Evolutionary conservation across 53 echinoderm and acorn worm species (phyloP).

Genomic region (Arbacia lixula): DNA sequence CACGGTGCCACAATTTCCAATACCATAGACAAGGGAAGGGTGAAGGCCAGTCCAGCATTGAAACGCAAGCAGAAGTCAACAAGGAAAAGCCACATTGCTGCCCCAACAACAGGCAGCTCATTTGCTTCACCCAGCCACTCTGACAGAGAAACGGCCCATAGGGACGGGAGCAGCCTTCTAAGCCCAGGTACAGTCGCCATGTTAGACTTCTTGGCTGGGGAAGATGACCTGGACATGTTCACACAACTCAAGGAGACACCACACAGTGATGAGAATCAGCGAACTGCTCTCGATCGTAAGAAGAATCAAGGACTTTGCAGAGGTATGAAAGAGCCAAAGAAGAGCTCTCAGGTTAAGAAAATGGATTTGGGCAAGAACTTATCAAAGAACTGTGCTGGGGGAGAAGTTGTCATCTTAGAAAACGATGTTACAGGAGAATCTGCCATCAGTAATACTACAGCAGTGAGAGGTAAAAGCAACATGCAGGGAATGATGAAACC

Average conservation of each 20-base stretch:
- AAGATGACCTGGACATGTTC: conserved; percentile 55
- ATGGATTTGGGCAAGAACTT: too few species aligned
- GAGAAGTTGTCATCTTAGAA: too few species aligned
- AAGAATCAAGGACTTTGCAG: background rate
- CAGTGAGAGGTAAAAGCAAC: too few species aligned
- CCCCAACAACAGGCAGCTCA: too few species aligned
- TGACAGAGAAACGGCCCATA: background rate
- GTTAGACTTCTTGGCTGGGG: conserved; percentile 88
- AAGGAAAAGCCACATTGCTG: too few species aligned
- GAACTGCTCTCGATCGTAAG: conserved; percentile 24
- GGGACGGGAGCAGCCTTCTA: conserved; percentile 49
- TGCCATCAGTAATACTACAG: too few species aligned
- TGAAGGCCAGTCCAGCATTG: background rate
- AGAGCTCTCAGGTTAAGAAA: background rate
- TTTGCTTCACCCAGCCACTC: conserved; percentile 22
- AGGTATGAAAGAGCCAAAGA: background rate
- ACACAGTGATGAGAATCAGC: background rate
- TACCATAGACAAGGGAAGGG: too few species aligned
- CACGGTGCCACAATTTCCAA: too few species aligned
- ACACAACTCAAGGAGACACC: conserved; percentile 54
- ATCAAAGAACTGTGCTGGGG: too few species aligned
- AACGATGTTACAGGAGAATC: too few species aligned
- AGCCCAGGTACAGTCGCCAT: conserved; percentile 91
- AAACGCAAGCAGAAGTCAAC: background rate
- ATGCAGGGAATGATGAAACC: too few species aligned